Evolutionary conservation across 2,113 vertebrate genomes (phyloP).

Genomic region (Mobula birostris): DNA sequence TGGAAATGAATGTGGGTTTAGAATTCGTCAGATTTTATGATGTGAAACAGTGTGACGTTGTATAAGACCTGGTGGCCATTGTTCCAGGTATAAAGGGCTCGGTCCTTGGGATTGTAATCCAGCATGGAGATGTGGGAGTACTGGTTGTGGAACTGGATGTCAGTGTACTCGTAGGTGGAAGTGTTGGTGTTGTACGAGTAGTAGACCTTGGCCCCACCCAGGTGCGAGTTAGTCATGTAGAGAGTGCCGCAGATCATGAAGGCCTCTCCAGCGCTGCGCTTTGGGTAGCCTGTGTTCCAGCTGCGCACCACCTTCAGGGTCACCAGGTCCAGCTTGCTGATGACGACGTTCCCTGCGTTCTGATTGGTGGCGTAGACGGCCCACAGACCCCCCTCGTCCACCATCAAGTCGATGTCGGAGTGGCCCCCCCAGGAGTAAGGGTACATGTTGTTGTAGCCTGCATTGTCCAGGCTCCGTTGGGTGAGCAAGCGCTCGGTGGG

Average conservation of each 20-base stretch:
- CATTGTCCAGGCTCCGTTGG: conserved; percentile 86
- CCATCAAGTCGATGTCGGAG: conserved; percentile 98
- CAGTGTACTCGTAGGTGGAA: conserved; percentile 94
- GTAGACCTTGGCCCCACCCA: conserved; percentile 92
- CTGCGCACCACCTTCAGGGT: conserved; percentile 83
- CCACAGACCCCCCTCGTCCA: conserved; percentile 90
- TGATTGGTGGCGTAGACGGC: conserved; percentile 96
- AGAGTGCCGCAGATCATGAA: conserved; percentile 98
- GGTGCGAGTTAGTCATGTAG: conserved; percentile 94
- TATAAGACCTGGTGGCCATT: conserved; percentile 96
- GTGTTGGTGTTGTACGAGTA: conserved; percentile 96
- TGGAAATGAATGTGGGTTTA: conserved; percentile 52
- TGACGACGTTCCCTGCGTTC: conserved; percentile 92
- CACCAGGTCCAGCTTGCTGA: conserved; percentile 89
- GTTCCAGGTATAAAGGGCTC: conserved; percentile 96
- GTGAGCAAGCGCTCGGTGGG: conserved; percentile 83
- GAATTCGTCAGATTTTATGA: conserved; percentile 88
- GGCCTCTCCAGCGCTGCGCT: conserved; percentile 89
- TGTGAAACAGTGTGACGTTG: conserved; percentile 94
- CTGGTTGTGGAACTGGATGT: conserved; percentile 93
- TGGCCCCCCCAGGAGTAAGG: conserved; percentile 97
- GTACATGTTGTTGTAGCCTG: conserved; percentile 92
- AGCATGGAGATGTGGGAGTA: conserved; percentile 98
- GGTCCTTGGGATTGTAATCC: conserved; percentile 96
- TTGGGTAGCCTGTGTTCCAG: conserved; percentile 95